These are phyloP conservation scores for Drosophila guanche DNA, from an alignment of 1,140 invertebrate species.

Conservation along the genomic window DNA sequence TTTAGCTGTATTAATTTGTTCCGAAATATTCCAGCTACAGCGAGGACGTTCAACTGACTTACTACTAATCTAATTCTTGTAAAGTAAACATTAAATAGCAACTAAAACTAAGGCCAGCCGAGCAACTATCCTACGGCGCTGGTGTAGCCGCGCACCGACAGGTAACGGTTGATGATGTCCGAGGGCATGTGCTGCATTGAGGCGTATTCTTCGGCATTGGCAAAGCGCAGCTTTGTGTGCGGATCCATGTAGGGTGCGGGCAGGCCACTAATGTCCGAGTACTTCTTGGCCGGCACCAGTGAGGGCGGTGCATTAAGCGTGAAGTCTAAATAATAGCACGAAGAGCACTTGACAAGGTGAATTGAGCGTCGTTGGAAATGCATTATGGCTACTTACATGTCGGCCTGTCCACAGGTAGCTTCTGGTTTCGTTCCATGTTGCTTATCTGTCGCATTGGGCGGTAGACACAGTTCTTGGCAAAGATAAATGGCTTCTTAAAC, in stretches of 20 bases:
- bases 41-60: neutral
- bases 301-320: constrained; percentile 95
- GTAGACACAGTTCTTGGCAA: constrained; percentile 62
- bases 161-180: constrained; percentile 94
- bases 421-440: constrained; percentile 63
- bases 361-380: neutral
- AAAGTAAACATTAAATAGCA: neutral
- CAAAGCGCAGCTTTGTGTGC: constrained; percentile 93
- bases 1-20: constrained; percentile 17
- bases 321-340: constrained; percentile 85
- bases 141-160: constrained; percentile 92
- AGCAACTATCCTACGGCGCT: constrained; percentile 88
- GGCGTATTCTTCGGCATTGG: constrained; percentile 93
- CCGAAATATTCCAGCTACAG: neutral
- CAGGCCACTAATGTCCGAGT: constrained; percentile 95
- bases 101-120: constrained; percentile 24
- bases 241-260: constrained; percentile 95
- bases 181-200: constrained; percentile 93
- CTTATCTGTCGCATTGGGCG: constrained; percentile 65
- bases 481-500: constrained; percentile 56
- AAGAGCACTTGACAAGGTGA: neutral
- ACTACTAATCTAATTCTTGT: no score
- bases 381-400: constrained; percentile 42
- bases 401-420: constrained; percentile 37
- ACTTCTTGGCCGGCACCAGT: constrained; percentile 95